A percentile compares a stretch with the other conserved stretches of the same genome.
phyloP scores from a whole-genome alignment of 2,113 vertebrate species.

The Calyptomena viridis region DNA sequence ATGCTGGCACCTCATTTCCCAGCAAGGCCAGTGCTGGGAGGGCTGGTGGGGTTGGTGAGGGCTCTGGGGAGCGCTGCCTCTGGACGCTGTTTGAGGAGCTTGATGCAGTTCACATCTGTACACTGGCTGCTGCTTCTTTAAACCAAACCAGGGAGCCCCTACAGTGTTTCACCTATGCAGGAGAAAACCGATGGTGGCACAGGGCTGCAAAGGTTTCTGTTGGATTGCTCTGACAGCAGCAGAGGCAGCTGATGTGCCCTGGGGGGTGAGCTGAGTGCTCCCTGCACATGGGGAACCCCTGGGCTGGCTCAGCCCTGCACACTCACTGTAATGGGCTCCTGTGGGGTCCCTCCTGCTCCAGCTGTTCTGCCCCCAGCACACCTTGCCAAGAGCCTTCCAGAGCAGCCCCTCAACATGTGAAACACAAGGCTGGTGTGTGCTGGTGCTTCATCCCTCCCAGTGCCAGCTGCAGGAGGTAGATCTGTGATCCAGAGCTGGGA shows the following conservation, averaged over 20 bases:
- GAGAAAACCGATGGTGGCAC: neutral
- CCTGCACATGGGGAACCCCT: too few relatives aligned
- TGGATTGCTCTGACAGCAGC: neutral
- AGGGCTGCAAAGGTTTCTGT: neutral
- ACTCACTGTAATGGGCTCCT: neutral
- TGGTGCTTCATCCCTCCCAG: neutral
- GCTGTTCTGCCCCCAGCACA: neutral
- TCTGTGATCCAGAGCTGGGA: neutral
- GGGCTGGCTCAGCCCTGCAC: neutral
- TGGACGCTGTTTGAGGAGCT: neutral
- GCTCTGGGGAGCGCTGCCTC: neutral
- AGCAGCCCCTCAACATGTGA: neutral
- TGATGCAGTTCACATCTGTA: neutral
- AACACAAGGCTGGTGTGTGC: too few relatives aligned
- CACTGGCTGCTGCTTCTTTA: neutral
- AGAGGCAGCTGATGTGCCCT: neutral
- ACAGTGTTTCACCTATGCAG: neutral
- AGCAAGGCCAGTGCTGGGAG: neutral
- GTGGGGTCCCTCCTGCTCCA: neutral
- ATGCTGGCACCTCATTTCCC: neutral
- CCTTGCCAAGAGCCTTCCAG: neutral
- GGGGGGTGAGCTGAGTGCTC: neutral
- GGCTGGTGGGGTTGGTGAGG: fast-evolving
- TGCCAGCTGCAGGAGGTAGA: neutral
- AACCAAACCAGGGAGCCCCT: neutral